Evolutionary conservation across 1,140 invertebrate species (phyloP).

Genomic region (Panagrolaimus sp.): DNA sequence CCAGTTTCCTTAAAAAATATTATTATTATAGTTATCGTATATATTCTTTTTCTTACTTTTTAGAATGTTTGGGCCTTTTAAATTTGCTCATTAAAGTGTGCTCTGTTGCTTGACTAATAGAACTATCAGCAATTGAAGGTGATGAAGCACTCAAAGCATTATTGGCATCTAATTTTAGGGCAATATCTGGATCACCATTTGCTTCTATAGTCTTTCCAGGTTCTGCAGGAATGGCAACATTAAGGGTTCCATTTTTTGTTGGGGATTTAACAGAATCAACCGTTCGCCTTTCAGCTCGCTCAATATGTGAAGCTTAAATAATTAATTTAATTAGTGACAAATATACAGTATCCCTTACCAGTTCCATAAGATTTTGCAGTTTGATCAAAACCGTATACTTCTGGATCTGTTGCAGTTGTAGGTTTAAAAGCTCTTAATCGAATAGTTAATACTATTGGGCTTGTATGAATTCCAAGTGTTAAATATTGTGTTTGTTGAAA

Average conservation of each 20-base stretch:
- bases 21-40: neutral
- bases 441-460: slow-evolving; percentile 51
- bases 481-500: slow-evolving; percentile 51
- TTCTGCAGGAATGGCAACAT: slow-evolving; percentile 20
- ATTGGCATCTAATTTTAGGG: slow-evolving; percentile 27
- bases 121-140: slow-evolving; percentile 10
- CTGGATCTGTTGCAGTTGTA: neutral
- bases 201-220: slow-evolving; percentile 15
- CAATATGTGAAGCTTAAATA: slow-evolving; percentile 45
- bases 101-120: neutral
- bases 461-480: slow-evolving; percentile 47
- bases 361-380: slow-evolving; percentile 32
- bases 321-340: slow-evolving; percentile 13
- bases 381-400: slow-evolving; percentile 16
- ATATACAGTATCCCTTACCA: slow-evolving; percentile 9
- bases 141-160: slow-evolving; percentile 5
- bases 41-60: slow-evolving; percentile 4
- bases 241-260: neutral
- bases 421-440: slow-evolving; percentile 27
- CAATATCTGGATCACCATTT: slow-evolving; percentile 27
- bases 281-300: slow-evolving; percentile 31
- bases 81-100: slow-evolving; percentile 18
- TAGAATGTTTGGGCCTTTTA: slow-evolving; percentile 16
- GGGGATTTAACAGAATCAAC: neutral
- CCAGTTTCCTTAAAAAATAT: slow-evolving; percentile 1